Base-by-base conservation (phyloP, 2,113 vertebrate species). In the mouse (Mus musculus) region DNA sequence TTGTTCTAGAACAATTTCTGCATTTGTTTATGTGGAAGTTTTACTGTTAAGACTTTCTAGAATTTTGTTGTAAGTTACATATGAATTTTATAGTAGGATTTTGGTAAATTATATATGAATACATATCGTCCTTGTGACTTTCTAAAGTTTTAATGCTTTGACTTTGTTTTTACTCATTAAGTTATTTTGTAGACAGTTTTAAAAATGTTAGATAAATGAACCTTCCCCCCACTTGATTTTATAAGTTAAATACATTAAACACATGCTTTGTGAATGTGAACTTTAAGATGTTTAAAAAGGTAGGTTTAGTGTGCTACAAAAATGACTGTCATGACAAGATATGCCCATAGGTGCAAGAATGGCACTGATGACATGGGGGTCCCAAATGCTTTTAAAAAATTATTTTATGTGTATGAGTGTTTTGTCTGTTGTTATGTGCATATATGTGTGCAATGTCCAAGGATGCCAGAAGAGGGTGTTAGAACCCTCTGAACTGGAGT, bases 51-150 rank as follows among this genome's bases (percentile, higher is more conserved):
- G 36, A 52, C 80, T 84, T 61, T 63, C 61, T 63, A 26, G 61
- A 63, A 63, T 63, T 63, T 63, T 63, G 22, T 26, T 63, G 61
- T 26, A 24, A 63, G 61, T 63, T 24, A 26, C 61, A 63, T 63
- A 63, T 63, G 84, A 11, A n/a, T 22, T 63, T 76, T 73, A 6
- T 33, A 42, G 59, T 71, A 80, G 20, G 19, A 13, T 67, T 91
- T 93, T 78, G 56, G 56, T 86, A 93, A 91, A 73, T 89, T 86
- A 76, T 71, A 94, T 87, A 95, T 85, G 13, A 88, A 42, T 94
- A 76, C 16, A 71, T 75, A 67, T 7, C 54, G 49, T 89, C 78
- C 28, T 82, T 76, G 10, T 52, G 90, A 28, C 76, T 91, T 78
- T 86, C 16, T 88, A 85, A 89, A 67, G 13, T 80, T 92, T 54